Percentiles rank a stretch among this genome's conserved stretches.
phyloP scores from a whole-genome alignment of 1,140 invertebrate species.

The Tribolium madens region DNA sequence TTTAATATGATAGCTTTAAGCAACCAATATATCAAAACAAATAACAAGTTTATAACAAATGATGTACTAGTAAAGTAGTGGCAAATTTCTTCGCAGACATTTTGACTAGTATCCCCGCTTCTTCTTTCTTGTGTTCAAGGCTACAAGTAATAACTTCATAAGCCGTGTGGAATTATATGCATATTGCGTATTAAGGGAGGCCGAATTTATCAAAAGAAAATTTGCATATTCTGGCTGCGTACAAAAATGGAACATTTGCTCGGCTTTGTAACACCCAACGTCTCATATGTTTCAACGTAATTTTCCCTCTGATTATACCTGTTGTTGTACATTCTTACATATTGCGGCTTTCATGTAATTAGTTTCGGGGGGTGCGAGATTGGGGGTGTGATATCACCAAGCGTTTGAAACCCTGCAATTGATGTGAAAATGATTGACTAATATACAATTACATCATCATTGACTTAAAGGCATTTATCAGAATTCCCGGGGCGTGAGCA shows the following conservation, averaged over 20 bases:
- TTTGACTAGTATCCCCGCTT: background rate
- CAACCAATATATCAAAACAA: background rate
- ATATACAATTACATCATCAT: slow-evolving; percentile 43
- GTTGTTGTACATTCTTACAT: background rate
- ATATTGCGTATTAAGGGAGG: slow-evolving; percentile 52
- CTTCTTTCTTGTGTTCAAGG: background rate
- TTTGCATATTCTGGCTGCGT: slow-evolving; percentile 45
- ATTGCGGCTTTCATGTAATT: slow-evolving; percentile 11
- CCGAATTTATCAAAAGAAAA: slow-evolving; percentile 53
- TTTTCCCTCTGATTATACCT: background rate
- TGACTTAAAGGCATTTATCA: slow-evolving; percentile 45
- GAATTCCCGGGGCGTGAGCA: slow-evolving; percentile 43
- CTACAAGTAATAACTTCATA: slow-evolving; percentile 49
- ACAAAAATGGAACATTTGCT: slow-evolving; percentile 38
- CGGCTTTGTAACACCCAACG: background rate
- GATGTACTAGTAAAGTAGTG: too few relatives aligned
- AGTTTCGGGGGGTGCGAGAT: background rate
- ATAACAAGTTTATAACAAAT: too few relatives aligned
- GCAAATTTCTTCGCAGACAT: background rate
- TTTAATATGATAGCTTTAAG: background rate
- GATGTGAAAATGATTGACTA: slow-evolving; percentile 43
- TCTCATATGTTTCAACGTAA: background rate
- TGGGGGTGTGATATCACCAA: slow-evolving; percentile 27
- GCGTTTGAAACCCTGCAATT: slow-evolving; percentile 19
- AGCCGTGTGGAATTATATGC: slow-evolving; percentile 53